phyloP scores from a whole-genome alignment of 2,113 vertebrate species.

The Scortum barcoo region DNA sequence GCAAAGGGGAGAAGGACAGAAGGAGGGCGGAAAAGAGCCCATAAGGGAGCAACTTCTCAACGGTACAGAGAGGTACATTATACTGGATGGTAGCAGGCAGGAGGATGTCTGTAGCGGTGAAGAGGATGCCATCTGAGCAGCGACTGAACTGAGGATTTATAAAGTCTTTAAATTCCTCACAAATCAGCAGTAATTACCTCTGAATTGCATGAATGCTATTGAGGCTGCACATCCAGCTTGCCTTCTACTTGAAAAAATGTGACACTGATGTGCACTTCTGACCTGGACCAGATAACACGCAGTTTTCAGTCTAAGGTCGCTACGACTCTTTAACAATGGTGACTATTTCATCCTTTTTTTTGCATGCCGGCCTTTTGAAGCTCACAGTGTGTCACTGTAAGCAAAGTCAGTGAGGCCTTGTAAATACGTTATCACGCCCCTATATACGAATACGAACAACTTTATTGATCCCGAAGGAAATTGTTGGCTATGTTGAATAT shows the following conservation, averaged over 20 bases:
- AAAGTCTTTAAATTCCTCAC: conserved; percentile 4
- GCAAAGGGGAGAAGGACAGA: not conserved
- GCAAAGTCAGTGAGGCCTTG: conserved; percentile 25
- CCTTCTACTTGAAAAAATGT: not conserved
- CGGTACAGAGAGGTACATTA: not conserved
- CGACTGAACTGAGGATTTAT: conserved; percentile 4
- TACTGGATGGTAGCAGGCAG: not conserved
- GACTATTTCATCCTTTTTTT: conserved; percentile 25
- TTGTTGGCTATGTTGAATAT: too few relatives aligned
- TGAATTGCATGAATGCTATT: not conserved
- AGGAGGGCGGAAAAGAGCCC: not conserved
- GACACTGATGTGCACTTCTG: not conserved
- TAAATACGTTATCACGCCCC: conserved; percentile 43
- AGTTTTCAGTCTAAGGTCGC: not conserved
- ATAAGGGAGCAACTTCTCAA: conserved; percentile 12
- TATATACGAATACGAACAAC: too few relatives aligned
- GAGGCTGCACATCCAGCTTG: conserved; percentile 6
- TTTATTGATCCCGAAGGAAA: too few relatives aligned
- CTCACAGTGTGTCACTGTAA: conserved; percentile 39
- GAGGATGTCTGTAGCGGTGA: not conserved
- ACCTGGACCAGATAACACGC: not conserved
- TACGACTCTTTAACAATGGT: conserved; percentile 4
- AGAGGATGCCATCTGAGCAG: conserved; percentile 5
- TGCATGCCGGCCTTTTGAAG: conserved; percentile 23
- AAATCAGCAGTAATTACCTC: conserved; percentile 29